These are phyloP conservation scores for Frankliniella fusca DNA, from an alignment of 2,888 invertebrate species.

Conservation along the genomic window DNA sequence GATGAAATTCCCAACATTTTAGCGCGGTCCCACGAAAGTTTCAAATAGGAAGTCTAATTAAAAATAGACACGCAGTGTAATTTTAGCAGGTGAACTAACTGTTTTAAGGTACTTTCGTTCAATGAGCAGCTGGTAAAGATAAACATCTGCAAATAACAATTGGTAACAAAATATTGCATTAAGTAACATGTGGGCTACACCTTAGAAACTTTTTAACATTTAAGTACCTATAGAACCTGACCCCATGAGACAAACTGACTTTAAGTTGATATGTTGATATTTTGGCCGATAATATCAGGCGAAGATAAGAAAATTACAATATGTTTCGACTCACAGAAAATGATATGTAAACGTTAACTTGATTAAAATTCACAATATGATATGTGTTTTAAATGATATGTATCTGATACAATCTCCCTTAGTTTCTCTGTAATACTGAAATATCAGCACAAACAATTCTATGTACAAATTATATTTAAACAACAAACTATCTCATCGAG, in stretches of 20 bases:
- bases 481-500: slow-evolving; percentile 22
- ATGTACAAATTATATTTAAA: slow-evolving; percentile 25
- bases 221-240: neutral
- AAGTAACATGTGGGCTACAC: slow-evolving; percentile 16
- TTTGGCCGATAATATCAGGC: neutral
- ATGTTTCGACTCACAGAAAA: slow-evolving; percentile 11
- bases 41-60: no score
- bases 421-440: slow-evolving; percentile 33
- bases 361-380: slow-evolving; percentile 29
- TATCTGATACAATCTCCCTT: slow-evolving; percentile 35
- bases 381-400: slow-evolving; percentile 30
- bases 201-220: neutral
- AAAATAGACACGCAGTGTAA: no score
- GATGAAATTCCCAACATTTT: no score
- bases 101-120: neutral
- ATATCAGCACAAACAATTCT: slow-evolving; percentile 20
- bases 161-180: slow-evolving; percentile 26
- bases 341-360: slow-evolving; percentile 17
- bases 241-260: neutral
- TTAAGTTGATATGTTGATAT: neutral
- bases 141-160: neutral
- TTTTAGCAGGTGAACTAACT: no score
- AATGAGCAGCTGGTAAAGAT: neutral
- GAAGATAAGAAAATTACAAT: neutral
- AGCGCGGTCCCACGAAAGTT: no score